These are phyloP conservation scores for Conchocele bisecta DNA, from an alignment of 2,888 invertebrate species.

Conservation along the genomic window DNA sequence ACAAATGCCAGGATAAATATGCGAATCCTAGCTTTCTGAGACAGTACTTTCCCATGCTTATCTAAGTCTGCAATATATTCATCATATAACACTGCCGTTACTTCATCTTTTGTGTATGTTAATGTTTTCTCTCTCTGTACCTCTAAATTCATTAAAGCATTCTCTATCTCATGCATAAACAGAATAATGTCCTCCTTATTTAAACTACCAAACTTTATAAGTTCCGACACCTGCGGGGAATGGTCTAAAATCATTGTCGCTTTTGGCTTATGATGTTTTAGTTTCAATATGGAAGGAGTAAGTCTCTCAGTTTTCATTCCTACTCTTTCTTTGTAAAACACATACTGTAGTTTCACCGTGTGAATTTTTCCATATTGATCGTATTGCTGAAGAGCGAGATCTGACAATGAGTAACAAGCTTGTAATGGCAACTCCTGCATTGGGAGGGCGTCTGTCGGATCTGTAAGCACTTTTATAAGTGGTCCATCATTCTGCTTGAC, in stretches of 20 bases:
- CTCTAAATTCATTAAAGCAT: slow-evolving; percentile 87
- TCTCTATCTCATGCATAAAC: slow-evolving; percentile 95
- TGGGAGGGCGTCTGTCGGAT: slow-evolving; percentile 92
- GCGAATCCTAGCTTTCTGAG: slow-evolving; percentile 96
- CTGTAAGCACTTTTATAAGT: slow-evolving; percentile 91
- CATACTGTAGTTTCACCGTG: slow-evolving; percentile 97
- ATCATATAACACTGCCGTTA: slow-evolving; percentile 81
- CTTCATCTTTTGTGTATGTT: slow-evolving; percentile 82
- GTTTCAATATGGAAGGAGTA: slow-evolving; percentile 80
- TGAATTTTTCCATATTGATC: slow-evolving; percentile 99
- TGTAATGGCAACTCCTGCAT: slow-evolving; percentile 97
- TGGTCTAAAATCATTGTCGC: slow-evolving; percentile 90
- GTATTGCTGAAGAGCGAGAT: slow-evolving; percentile 90
- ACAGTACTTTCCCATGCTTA: slow-evolving; percentile 76
- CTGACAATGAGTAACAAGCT: slow-evolving; percentile 97
- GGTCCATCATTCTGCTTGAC: slow-evolving; percentile 88
- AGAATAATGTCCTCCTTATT: slow-evolving; percentile 94
- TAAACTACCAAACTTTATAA: slow-evolving; percentile 97
- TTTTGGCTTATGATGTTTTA: slow-evolving; percentile 78
- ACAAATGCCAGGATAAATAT: slow-evolving; percentile 98
- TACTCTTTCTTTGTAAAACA: slow-evolving; percentile 98
- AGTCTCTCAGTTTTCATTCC: slow-evolving; percentile 85
- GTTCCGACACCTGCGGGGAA: slow-evolving; percentile 96
- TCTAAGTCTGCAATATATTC: slow-evolving; percentile 82
- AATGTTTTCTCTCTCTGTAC: slow-evolving; percentile 79